phyloP scores from a whole-genome alignment of 2,797 vertebrate genomes.

The Acipenser transmontanus region DNA sequence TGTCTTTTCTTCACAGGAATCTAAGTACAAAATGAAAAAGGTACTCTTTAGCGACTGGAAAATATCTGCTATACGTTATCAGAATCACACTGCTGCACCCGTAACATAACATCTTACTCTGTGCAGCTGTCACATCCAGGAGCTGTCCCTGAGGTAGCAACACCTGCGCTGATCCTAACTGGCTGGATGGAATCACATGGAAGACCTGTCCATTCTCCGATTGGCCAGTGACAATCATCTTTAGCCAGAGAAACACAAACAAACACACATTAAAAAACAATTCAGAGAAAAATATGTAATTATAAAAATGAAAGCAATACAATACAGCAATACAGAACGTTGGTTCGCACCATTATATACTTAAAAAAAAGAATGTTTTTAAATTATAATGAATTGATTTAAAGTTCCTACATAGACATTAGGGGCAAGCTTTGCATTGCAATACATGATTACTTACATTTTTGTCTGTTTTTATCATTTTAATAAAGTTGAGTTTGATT shows the following conservation, averaged over 20 bases:
- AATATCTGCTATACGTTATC: no score
- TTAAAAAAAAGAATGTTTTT: no score
- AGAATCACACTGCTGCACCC: no score
- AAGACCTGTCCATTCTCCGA: slow-evolving; percentile 62
- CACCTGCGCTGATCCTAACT: slow-evolving; percentile 55
- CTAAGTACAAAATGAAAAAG: slow-evolving; percentile 38
- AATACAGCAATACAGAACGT: no score
- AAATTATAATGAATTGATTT: no score
- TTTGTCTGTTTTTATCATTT: no score
- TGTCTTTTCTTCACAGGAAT: slow-evolving; percentile 45
- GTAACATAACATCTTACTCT: slow-evolving; percentile 38
- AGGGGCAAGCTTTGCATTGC: no score
- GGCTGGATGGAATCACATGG: slow-evolving; percentile 61
- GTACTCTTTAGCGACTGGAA: background rate
- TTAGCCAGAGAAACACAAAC: slow-evolving; percentile 12
- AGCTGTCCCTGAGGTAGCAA: slow-evolving; percentile 62
- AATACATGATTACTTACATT: no score
- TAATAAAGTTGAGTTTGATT: no score
- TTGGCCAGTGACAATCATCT: slow-evolving; percentile 68
- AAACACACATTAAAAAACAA: slow-evolving; percentile 9
- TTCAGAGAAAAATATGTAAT: background rate
- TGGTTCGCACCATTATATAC: no score
- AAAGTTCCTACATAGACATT: no score
- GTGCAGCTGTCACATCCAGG: slow-evolving; percentile 39
- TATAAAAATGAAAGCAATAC: no score